These are phyloP conservation scores for Cyclopterus lumpus DNA, from an alignment of 2,797 vertebrate genomes.

Conservation along the genomic window DNA sequence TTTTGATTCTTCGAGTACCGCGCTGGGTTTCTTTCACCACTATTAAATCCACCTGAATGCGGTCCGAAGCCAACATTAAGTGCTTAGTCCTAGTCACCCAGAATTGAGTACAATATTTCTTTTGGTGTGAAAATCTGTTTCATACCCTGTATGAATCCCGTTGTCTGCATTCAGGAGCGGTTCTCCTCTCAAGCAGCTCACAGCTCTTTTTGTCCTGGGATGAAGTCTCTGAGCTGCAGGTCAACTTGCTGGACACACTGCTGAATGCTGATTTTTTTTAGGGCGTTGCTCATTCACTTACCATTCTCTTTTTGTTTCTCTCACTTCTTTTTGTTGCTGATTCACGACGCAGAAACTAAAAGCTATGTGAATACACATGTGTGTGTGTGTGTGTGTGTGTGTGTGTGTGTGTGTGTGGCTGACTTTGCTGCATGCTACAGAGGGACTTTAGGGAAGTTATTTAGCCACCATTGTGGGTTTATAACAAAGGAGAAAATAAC, in stretches of 20 bases:
- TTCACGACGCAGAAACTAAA: background rate
- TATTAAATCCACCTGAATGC: background rate
- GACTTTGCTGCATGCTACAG: background rate
- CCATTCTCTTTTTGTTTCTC: background rate
- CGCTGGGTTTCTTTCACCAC: background rate
- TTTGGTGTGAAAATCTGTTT: background rate
- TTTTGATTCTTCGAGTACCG: background rate
- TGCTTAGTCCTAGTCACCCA: background rate
- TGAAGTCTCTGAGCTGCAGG: conserved; percentile 25
- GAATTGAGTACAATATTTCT: background rate
- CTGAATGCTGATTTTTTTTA: conserved; percentile 7
- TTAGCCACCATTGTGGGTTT: background rate
- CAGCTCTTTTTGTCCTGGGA: background rate
- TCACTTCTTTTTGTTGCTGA: background rate
- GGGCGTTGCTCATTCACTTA: conserved; percentile 5
- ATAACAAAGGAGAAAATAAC: background rate
- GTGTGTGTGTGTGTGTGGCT: background rate
- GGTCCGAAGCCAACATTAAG: conserved; percentile 1
- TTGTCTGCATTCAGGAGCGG: conserved; percentile 11
- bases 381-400: background rate
- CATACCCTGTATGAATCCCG: background rate
- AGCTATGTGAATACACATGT: background rate
- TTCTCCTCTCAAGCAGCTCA: conserved; percentile 3
- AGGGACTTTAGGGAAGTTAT: background rate
- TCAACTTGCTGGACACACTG: background rate